A percentile compares a stretch with the other conserved stretches of the same genome.
These are phyloP conservation scores for Myoxocephalus aenaeus DNA, from an alignment of 2,797 vertebrate genomes.

Conservation along the genomic window DNA sequence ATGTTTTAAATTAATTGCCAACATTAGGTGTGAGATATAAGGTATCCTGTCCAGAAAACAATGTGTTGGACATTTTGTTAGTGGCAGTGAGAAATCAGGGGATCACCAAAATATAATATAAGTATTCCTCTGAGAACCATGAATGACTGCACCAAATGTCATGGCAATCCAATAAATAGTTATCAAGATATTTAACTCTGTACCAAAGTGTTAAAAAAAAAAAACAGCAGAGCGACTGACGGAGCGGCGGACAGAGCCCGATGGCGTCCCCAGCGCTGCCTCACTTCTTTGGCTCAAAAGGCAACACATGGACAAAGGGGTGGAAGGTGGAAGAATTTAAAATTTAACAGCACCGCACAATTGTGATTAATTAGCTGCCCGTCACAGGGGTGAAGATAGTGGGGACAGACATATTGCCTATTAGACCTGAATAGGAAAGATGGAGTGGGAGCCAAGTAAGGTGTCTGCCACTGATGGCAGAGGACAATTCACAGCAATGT, in stretches of 20 bases:
- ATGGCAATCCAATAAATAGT: neutral
- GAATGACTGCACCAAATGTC: neutral
- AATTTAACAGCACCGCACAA: constrained; percentile 38
- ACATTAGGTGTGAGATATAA: neutral
- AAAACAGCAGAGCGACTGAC: neutral
- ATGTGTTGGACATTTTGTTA: neutral
- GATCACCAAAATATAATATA: neutral
- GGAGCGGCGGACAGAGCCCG: neutral
- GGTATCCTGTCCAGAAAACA: neutral
- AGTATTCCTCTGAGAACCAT: neutral
- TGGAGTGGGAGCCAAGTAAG: constrained; percentile 51
- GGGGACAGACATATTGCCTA: constrained; percentile 66
- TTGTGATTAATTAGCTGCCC: constrained; percentile 78
- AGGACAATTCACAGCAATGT: constrained; percentile 50
- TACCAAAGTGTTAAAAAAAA: neutral
- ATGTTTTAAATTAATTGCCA: neutral
- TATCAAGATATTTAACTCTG: constrained; percentile 3
- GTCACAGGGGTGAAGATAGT: constrained; percentile 57
- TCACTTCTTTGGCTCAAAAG: neutral
- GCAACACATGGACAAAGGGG: constrained; percentile 22
- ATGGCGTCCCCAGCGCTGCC: neutral
- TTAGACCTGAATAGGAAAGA: constrained; percentile 64
- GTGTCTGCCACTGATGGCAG: constrained; percentile 55
- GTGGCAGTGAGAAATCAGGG: neutral
- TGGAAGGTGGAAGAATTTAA: constrained; percentile 13